A percentile compares a stretch with the other conserved stretches of the same genome.
phyloP scores from a whole-genome alignment of 2,888 invertebrate genomes.

The Aradus depressus region DNA sequence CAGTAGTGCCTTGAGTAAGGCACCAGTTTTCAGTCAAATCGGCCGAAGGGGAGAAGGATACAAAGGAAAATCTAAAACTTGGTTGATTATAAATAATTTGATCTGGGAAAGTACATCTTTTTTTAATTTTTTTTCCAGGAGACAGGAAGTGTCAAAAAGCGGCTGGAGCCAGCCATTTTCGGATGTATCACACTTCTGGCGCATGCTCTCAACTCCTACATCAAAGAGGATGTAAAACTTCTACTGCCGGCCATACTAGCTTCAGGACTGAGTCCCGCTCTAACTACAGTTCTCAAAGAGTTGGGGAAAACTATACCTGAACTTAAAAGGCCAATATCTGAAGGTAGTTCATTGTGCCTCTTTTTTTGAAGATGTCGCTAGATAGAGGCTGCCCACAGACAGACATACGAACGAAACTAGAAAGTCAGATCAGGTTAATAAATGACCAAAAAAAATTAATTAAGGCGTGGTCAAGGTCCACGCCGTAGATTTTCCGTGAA shows the following conservation, averaged over 20 bases:
- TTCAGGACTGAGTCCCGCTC: constrained; percentile 77
- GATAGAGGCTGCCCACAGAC: too few relatives aligned
- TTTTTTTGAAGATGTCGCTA: not conserved
- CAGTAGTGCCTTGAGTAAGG: too few relatives aligned
- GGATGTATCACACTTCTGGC: constrained; percentile 79
- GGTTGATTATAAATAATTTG: too few relatives aligned
- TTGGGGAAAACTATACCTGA: constrained; percentile 77
- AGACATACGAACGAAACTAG: too few relatives aligned
- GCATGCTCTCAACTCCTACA: constrained; percentile 69
- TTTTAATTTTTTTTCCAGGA: constrained; percentile 42
- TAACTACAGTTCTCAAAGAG: constrained; percentile 84
- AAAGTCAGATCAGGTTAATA: too few relatives aligned
- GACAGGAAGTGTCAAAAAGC: constrained; percentile 57
- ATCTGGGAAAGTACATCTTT: too few relatives aligned
- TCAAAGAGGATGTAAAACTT: constrained; percentile 66
- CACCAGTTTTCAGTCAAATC: too few relatives aligned
- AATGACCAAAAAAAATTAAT: too few relatives aligned
- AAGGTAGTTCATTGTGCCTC: constrained; percentile 40
- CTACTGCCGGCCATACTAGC: constrained; percentile 85
- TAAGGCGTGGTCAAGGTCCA: too few relatives aligned
- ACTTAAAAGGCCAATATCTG: constrained; percentile 80
- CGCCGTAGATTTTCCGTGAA: too few relatives aligned
- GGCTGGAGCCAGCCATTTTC: constrained; percentile 81
- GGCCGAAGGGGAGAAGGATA: too few relatives aligned
- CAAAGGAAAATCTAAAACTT: too few relatives aligned